Percentiles rank a stretch among this genome's conserved stretches.
phyloP scores from a whole-genome alignment of 2,113 vertebrate genomes.

The Poeciliopsis occidentalis region DNA sequence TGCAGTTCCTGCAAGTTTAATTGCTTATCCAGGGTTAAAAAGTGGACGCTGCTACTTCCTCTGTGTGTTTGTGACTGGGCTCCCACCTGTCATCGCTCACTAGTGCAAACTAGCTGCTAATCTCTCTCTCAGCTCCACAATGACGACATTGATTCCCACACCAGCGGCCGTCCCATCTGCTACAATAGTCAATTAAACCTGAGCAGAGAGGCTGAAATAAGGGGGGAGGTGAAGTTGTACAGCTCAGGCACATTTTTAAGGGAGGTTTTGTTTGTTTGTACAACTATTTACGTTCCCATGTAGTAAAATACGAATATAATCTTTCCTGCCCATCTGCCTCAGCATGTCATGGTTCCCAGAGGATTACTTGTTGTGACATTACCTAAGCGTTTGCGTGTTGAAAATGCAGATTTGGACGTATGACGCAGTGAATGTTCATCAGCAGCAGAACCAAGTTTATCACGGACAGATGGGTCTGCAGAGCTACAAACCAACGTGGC shows the following conservation, averaged over 20 bases:
- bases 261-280: slow-evolving; percentile 4
- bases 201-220: slow-evolving; percentile 36
- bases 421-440: slow-evolving; percentile 45
- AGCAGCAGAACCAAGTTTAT: background rate
- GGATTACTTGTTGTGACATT: slow-evolving; percentile 44
- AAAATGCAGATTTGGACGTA: slow-evolving; percentile 31
- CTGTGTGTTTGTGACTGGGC: slow-evolving; percentile 31
- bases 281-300: background rate
- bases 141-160: slow-evolving; percentile 74
- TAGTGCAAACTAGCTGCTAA: slow-evolving; percentile 76
- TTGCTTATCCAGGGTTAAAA: slow-evolving; percentile 11
- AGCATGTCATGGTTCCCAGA: slow-evolving; percentile 48
- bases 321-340: slow-evolving; percentile 57
- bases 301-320: slow-evolving; percentile 17
- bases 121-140: slow-evolving; percentile 72
- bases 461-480: background rate
- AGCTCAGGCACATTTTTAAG: slow-evolving; percentile 29
- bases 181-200: slow-evolving; percentile 71
- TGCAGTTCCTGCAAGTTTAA: slow-evolving; percentile 9
- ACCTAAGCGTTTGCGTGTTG: slow-evolving; percentile 34
- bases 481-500: background rate
- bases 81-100: slow-evolving; percentile 73
- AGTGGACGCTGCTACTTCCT: slow-evolving; percentile 25
- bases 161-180: slow-evolving; percentile 59
- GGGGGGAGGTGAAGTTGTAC: slow-evolving; percentile 18